Base-by-base conservation (phyloP, 2,797 vertebrate species). In the Syncerus caffer region DNA sequence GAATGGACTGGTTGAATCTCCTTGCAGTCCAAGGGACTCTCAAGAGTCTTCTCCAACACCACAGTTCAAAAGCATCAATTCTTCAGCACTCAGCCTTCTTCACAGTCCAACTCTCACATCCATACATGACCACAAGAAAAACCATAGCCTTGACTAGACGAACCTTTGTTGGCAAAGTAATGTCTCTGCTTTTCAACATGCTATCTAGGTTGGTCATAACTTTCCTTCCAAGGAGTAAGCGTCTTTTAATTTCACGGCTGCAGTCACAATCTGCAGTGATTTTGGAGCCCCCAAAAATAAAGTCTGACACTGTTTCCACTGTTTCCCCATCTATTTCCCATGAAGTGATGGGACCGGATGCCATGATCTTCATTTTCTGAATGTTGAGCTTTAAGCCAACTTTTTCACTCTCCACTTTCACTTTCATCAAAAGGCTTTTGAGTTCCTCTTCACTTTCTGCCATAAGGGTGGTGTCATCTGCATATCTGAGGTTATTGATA, bases 1-100 rank as follows among this genome's bases (percentile, higher is more conserved):
- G 7, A 7, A 64, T 0, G 1, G 31, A n/a, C 31, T 64, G 29
- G 15, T 17, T 64, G 17, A 7, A 17, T 1, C 31, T n/a, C 15
- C 62, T 17, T 64, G 62, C 31, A 64, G 29, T n/a, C 62, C 12
- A 31, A 60, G 27, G 13, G 58, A 15, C 58, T 60, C 27, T 60
- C 58, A 62, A 62, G 58, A 62, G 58, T 62, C 13, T 31, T 3
- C 29, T 62, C 6, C 13, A 62, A 11, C 27, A 62, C 6, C 58
- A 62, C 58, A 31, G 6, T 62, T 62, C 29, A 64, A 64, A 64
- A 64, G 31, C 16, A 9, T 64, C 62, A 17, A 4, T n/a, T n/a
- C 7, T n/a, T 42, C 1, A 1, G 42, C 4, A 0, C 42, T 64
- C 62, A 64, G 31, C 62, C 17, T 57, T 57, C 55, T 57, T 17